Conservation (phyloP, 2,797 vertebrate genomes). For the Cheirogaleus major region DNA sequence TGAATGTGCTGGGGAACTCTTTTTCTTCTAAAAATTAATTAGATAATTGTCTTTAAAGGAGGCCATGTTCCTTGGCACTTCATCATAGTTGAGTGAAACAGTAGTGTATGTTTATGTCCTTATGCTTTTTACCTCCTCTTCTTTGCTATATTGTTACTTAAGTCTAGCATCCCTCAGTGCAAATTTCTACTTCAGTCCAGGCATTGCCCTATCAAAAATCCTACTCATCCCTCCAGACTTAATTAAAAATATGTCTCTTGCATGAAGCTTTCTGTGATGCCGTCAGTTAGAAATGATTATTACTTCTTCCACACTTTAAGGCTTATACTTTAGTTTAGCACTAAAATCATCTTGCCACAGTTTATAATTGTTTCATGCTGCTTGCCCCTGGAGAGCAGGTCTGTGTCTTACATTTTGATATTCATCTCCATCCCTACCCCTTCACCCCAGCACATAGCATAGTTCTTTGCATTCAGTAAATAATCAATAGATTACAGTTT, state of each 20-base stretch:
- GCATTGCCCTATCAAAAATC: neutral
- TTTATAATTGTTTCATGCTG: neutral
- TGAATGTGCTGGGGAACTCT: neutral
- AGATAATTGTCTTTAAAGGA: neutral
- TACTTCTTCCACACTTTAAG: neutral
- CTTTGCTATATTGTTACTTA: neutral
- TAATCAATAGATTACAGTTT: neutral
- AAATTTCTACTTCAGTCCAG: neutral
- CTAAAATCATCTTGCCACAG: neutral
- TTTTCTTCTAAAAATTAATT: neutral
- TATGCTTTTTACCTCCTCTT: neutral
- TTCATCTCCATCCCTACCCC: fast-evolving
- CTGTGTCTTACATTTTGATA: neutral
- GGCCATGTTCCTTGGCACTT: neutral
- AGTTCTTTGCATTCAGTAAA: neutral
- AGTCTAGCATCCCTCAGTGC: neutral
- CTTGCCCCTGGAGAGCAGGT: neutral
- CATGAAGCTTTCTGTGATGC: neutral
- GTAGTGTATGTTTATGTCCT: neutral
- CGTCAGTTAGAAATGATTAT: neutral
- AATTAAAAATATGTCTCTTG: neutral
- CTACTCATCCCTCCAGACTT: neutral
- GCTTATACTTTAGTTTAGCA: neutral
- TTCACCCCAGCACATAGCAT: neutral
- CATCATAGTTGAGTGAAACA: neutral